Evolutionary conservation across 2,888 invertebrate genomes (phyloP).

Genomic region (Ormyrus thymus): DNA sequence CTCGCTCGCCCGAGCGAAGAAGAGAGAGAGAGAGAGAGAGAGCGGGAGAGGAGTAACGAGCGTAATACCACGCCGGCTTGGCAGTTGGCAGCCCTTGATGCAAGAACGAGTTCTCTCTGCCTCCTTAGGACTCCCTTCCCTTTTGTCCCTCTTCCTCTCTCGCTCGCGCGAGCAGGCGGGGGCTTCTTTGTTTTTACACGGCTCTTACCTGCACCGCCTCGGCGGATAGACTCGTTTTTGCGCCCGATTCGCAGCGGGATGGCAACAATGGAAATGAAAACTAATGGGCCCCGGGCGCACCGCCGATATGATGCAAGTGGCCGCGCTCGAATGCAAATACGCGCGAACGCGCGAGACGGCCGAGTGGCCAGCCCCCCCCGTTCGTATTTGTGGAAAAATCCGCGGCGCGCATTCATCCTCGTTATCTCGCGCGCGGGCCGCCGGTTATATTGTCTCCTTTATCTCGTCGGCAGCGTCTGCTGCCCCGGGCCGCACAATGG

Average conservation of each 20-base stretch:
- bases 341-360: too few species aligned
- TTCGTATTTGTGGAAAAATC: too few species aligned
- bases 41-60: slow-evolving; percentile 44
- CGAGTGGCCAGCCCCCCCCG: too few species aligned
- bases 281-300: too few species aligned
- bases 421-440: slow-evolving; percentile 7
- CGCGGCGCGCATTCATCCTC: slow-evolving; percentile 14
- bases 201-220: slow-evolving; percentile 14
- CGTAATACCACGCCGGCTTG: slow-evolving; percentile 45
- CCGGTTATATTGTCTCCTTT: slow-evolving; percentile 27
- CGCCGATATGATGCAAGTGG: background rate
- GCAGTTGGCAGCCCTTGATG: slow-evolving; percentile 57
- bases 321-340: background rate
- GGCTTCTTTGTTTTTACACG: slow-evolving; percentile 49
- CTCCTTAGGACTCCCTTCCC: slow-evolving; percentile 37
- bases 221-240: slow-evolving; percentile 40
- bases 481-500: background rate
- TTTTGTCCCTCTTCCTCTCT: slow-evolving; percentile 17
- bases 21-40: slow-evolving; percentile 28
- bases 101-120: slow-evolving; percentile 49
- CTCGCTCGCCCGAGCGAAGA: slow-evolving; percentile 36
- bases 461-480: background rate
- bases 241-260: background rate
- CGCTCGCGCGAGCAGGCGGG: background rate
- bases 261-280: too few species aligned